Evolutionary conservation across 2,888 invertebrate genomes (phyloP), one percentile per base, ranked within the genome.

Genomic region (Drosophila pullipes): DNA sequence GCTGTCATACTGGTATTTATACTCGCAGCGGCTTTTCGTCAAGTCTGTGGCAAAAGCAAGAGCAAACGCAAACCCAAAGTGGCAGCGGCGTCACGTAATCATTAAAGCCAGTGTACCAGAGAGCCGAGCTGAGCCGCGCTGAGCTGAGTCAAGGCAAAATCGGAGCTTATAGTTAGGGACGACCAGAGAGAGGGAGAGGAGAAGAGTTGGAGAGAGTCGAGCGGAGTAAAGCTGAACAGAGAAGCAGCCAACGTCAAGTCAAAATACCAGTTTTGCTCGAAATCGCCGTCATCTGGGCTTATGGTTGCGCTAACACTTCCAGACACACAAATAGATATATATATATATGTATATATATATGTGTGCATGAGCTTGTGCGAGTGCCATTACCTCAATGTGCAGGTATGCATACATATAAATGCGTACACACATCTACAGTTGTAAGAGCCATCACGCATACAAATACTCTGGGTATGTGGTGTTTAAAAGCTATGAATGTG

Each of bases 211-310:
- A 22, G 16, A 37, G 31, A 65, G 62, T 25, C 25, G 25, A 53
- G 60, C 18, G 5, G 22, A 55, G 55, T 25, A 31, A 39, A 39
- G 53, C 13, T 7, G 35, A 35, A 6, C 44, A 58, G 49, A 35
- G 52, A 33, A 9, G 11, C 37, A 28, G 63, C 11, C 44, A 53
- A 13, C 74, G 68, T 61, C 75, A 71, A 83, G 64, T 65, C 61
- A 80, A 76, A 86, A 89, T 85, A 85, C 85, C 85, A 71, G 85
- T 84, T 84, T 86, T 80, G 68, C 66, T 72, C 57, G 52, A 52
- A 64, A 59, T 70, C 49, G 65, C 37, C 76, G 65, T 71, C 70
- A 78, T 78, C 74, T 78, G 74, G 60, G 75, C 61, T 70, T 62
- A 55, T 53, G 60, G 74, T 63, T 61, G 60, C 44, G 69, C 69